Percentiles rank a stretch among this genome's conserved stretches.
These are phyloP conservation scores for Epinotia bilunana DNA, from an alignment of 2,888 invertebrate genomes.

Conservation along the genomic window DNA sequence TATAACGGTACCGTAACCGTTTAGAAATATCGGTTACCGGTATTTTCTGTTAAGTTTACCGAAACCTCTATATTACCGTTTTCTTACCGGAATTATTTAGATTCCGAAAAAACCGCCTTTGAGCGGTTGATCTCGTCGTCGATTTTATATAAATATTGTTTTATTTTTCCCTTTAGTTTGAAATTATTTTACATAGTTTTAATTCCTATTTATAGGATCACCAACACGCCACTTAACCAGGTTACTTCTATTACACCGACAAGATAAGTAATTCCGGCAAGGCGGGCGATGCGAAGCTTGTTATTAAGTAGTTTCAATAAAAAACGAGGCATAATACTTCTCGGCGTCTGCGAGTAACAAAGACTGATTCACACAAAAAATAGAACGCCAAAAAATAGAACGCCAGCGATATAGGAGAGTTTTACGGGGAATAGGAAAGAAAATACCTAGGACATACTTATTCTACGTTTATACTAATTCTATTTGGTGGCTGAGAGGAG, in stretches of 20 bases:
- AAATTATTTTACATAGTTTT: neutral
- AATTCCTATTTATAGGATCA: neutral
- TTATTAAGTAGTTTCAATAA: constrained; percentile 23
- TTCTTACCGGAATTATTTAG: too few species aligned
- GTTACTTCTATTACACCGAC: neutral
- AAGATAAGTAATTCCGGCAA: constrained; percentile 19
- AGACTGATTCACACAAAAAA: constrained; percentile 13
- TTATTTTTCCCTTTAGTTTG: neutral
- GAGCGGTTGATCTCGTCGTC: too few species aligned
- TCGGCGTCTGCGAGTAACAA: constrained; percentile 11
- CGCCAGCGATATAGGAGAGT: neutral
- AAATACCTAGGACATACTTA: neutral
- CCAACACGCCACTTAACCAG: neutral
- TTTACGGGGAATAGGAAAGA: neutral
- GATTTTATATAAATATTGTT: too few species aligned
- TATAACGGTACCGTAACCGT: too few species aligned
- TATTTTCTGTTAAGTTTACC: too few species aligned
- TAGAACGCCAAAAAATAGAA: neutral
- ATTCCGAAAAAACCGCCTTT: too few species aligned
- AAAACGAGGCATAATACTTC: constrained; percentile 21
- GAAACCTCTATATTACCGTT: too few species aligned
- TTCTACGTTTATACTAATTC: too few species aligned
- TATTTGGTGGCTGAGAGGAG: too few species aligned
- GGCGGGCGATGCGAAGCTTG: neutral
- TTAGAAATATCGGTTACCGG: too few species aligned